Evolutionary conservation across 1,140 invertebrate species (phyloP).

Genomic region (Meloidogyne floridensis): DNA sequence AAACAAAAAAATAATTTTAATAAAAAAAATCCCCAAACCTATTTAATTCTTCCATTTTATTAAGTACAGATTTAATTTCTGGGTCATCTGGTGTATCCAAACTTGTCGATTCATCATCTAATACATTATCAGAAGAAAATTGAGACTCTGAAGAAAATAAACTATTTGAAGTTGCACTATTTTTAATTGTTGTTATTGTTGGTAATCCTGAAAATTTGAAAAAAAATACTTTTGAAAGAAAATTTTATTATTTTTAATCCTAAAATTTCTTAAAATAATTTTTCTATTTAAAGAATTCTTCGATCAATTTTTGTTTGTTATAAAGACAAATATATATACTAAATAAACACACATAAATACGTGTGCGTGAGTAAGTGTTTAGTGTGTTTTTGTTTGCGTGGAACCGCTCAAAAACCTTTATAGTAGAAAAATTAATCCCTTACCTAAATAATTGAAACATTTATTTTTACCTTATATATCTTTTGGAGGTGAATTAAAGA

Average conservation of each 20-base stretch:
- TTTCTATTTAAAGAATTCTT: background rate
- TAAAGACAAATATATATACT: too few relatives aligned
- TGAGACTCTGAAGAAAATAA: conserved; percentile 12
- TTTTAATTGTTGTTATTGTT: background rate
- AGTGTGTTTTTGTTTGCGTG: background rate
- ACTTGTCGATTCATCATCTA: conserved; percentile 18
- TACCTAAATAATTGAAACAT: background rate
- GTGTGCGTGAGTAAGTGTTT: background rate
- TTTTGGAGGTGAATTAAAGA: too few relatives aligned
- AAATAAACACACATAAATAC: background rate
- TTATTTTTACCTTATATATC: background rate
- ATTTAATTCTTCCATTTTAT: conserved; percentile 65
- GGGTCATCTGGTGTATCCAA: conserved; percentile 23
- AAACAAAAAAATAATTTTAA: background rate
- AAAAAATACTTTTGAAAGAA: background rate
- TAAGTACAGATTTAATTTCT: conserved; percentile 52
- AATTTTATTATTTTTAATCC: too few relatives aligned
- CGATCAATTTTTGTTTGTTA: background rate
- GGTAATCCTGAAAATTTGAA: background rate
- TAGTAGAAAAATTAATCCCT: background rate
- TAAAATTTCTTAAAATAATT: too few relatives aligned
- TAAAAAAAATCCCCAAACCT: conserved; percentile 34
- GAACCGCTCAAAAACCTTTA: background rate
- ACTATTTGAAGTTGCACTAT: background rate
- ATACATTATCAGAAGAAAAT: conserved; percentile 17